Evolutionary conservation across 2,888 invertebrate species (phyloP).

Genomic region (Tipula lateralis): DNA sequence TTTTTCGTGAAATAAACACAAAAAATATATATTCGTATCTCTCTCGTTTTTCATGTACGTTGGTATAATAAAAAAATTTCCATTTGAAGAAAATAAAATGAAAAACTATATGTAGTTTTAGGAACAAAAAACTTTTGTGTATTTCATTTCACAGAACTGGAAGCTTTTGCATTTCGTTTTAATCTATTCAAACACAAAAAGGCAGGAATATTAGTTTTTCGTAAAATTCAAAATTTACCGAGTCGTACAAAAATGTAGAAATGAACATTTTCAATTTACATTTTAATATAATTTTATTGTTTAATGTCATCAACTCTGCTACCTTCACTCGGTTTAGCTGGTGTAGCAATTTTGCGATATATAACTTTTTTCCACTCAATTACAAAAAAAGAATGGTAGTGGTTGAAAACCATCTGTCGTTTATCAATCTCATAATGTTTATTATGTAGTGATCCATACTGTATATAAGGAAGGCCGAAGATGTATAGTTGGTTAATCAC

Average conservation of each 20-base stretch:
- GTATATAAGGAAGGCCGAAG: too few relatives aligned
- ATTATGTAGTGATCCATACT: too few relatives aligned
- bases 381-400: neutral
- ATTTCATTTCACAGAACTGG: neutral
- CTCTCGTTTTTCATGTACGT: neutral
- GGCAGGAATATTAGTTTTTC: neutral
- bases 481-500: too few relatives aligned
- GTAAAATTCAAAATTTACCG: neutral
- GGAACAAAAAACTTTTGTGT: neutral
- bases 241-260: neutral
- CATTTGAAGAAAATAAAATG: neutral
- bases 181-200: neutral
- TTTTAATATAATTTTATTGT: neutral
- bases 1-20: neutral
- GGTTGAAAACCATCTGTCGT: neutral
- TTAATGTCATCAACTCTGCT: neutral
- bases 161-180: neutral
- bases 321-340: neutral
- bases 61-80: conserved; percentile 2
- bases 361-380: too few relatives aligned
- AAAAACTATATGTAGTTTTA: neutral
- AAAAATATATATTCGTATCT: neutral
- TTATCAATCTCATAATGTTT: too few relatives aligned
- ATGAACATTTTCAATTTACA: neutral
- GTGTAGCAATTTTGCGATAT: too few relatives aligned